These are phyloP conservation scores for Temnopleurus reevesii DNA, from an alignment of 53 echinoderm and acorn worm species.

Conservation along the genomic window DNA sequence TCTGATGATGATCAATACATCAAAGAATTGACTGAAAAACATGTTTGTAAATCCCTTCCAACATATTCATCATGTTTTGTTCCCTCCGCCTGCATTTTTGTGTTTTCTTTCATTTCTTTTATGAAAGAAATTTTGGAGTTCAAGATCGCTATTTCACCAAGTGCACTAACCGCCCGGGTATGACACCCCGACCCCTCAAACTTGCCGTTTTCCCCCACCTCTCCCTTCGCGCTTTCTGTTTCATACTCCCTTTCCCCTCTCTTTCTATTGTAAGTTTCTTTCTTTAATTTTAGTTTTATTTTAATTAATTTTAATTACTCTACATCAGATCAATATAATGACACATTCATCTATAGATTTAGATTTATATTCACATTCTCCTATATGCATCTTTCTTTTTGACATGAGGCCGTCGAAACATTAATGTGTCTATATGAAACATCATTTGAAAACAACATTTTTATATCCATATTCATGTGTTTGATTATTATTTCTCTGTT, in stretches of 20 bases:
- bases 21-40: background rate
- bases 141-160: conserved; percentile 2
- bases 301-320: too few species aligned
- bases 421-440: too few species aligned
- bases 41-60: conserved; percentile 16
- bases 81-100: conserved; percentile 17
- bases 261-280: background rate
- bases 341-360: too few species aligned
- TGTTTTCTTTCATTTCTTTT: conserved; percentile 8
- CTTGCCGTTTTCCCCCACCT: background rate
- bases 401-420: too few species aligned
- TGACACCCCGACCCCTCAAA: background rate
- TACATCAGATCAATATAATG: too few species aligned
- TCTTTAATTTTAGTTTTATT: background rate
- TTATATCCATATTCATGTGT: too few species aligned
- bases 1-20: background rate
- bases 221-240: background rate
- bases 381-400: too few species aligned
- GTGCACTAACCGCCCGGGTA: conserved; percentile 33
- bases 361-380: too few species aligned
- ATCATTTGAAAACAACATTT: too few species aligned
- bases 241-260: background rate
- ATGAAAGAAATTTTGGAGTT: conserved; percentile 8
- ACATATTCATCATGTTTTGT: conserved; percentile 30
- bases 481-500: too few species aligned